A percentile compares a stretch with the other conserved stretches of the same genome.
Evolutionary conservation across 2,888 invertebrate genomes (phyloP).

Genomic region (Pyralis farinalis): DNA sequence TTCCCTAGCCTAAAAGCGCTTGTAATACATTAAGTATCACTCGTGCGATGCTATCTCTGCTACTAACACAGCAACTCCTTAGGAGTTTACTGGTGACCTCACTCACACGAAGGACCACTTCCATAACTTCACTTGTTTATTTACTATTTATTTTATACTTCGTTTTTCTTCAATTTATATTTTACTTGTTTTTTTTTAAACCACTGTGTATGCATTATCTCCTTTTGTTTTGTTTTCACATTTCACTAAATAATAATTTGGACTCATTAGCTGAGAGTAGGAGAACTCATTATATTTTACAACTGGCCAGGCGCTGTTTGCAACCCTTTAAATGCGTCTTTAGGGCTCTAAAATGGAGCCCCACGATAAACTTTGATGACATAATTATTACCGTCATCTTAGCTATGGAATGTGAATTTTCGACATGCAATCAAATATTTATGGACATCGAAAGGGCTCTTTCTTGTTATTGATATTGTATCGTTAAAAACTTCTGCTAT

Average conservation of each 20-base stretch:
- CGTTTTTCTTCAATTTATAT: too few species aligned
- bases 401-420: constrained; percentile 4
- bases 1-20: too few species aligned
- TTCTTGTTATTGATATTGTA: constrained; percentile 1
- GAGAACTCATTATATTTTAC: constrained; percentile 54
- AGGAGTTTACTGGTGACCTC: too few species aligned
- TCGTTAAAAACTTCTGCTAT: too few species aligned
- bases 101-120: too few species aligned
- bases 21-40: too few species aligned
- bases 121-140: too few species aligned
- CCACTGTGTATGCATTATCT: too few species aligned
- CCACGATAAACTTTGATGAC: constrained; percentile 45
- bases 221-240: not conserved
- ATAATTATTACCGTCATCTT: constrained; percentile 29
- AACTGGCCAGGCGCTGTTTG: constrained; percentile 30
- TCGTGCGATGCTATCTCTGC: too few species aligned
- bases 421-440: constrained; percentile 3
- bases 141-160: too few species aligned
- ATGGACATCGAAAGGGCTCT: not conserved
- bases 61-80: too few species aligned
- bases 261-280: constrained; percentile 35
- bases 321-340: constrained; percentile 48
- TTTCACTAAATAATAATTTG: constrained; percentile 15
- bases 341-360: constrained; percentile 39
- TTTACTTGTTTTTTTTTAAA: too few species aligned